Evolutionary conservation across 2,888 invertebrate genomes (phyloP), one percentile per base, ranked within the genome.

Genomic region (Sphecodes monilicornis): DNA sequence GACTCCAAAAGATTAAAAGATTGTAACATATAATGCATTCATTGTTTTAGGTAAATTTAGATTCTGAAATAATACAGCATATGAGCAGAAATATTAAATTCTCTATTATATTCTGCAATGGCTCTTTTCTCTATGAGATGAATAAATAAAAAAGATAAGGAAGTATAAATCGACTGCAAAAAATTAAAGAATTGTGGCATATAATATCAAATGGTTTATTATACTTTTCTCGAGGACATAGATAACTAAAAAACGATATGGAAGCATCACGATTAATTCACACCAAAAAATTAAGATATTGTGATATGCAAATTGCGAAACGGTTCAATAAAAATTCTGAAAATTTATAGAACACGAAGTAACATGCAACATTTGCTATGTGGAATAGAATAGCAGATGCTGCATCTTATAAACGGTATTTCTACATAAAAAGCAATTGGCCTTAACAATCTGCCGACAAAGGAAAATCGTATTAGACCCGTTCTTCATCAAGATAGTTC

Each of bases 351-450:
- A 41, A 70, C 57, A 26, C 41, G 32, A 41, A n/a, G 41, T 72
- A 78, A 64, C 72, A 22, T 32, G 43, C 74, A 77, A 78, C 76
- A 74, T 60, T 84, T 84, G 75, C 13, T 64, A 84, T 79, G 39
- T 70, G 16, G 79, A 76, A 69, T 76, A 74, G 72, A 68, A 85
- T 76, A 69, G 66, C 76, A 36, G 36, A 69, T 73, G 64, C 36
- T 13, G 69, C 13, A 41, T 57, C 43, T 73, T 54, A 16, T 18
- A 70, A 68, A 46, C 16, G 39, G 50, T 46, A 46, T 18, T n/a
- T 36, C 39, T 70, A 66, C 64, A 36, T 80, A 74, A 74, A 80
- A 71, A 84, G n/a, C 10, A 84, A 76, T 77, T 77, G 54, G 46
- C 60, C 76, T 64, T 36, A 16, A 43, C 60, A 29, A n/a, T 41